Percentiles rank a stretch among this genome's conserved stretches.
phyloP scores from a whole-genome alignment of 2,113 vertebrate species.

The Mirounga angustirostris region DNA sequence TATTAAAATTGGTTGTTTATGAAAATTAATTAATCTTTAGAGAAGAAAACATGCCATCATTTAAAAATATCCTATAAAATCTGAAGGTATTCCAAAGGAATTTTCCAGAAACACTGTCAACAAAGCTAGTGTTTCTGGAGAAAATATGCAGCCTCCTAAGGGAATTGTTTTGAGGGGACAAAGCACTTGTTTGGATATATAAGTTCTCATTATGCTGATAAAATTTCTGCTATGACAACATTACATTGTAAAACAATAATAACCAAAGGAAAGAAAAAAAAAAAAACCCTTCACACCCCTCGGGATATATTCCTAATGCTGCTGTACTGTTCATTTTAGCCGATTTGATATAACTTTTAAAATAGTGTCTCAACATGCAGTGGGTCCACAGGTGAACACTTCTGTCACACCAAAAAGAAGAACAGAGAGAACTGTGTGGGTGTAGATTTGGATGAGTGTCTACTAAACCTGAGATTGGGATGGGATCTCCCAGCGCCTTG shows the following conservation, averaged over 20 bases:
- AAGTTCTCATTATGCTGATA: neutral
- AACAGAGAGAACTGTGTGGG: neutral
- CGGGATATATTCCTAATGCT: neutral
- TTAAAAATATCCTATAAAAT: neutral
- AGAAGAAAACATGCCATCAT: neutral
- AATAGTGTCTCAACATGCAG: neutral
- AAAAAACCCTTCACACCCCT: neutral
- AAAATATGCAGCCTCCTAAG: neutral
- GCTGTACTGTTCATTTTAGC: neutral
- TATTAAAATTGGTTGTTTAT: neutral
- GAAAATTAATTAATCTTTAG: constrained; percentile 22
- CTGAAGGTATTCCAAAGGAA: constrained; percentile 12
- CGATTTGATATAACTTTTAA: neutral
- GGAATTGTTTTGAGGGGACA: neutral
- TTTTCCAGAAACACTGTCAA: neutral
- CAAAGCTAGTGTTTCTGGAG: neutral
- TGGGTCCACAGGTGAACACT: neutral
- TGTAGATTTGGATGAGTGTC: neutral
- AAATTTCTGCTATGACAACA: neutral
- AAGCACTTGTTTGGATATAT: neutral
- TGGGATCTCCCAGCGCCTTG: neutral
- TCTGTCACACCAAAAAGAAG: neutral
- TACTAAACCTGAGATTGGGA: neutral
- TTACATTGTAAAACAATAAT: neutral
- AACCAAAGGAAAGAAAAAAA: neutral